Evolutionary conservation across 2,888 invertebrate species (phyloP), one percentile per base, ranked within the genome.

Genomic region (Heteropelma amictum): DNA sequence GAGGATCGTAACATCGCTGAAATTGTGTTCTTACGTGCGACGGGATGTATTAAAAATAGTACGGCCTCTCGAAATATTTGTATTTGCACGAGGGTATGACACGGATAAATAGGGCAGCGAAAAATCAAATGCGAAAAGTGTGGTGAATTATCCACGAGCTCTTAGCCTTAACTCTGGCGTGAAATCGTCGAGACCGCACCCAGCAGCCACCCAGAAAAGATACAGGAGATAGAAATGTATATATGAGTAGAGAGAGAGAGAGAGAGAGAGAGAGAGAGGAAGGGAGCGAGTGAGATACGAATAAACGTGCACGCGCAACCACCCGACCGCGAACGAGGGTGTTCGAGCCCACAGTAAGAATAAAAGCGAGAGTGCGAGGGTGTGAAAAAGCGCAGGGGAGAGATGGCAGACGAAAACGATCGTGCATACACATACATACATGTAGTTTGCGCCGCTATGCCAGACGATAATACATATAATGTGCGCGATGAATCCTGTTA

Each of bases 131-230:
- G 63, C 54, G 56, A 56, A 40, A 60, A 47, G 71, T 30, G n/a
- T n/a, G 68, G 51, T 78, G 80, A 83, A 87, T 87, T 86, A 87
- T 87, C 83, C 80, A 84, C 81, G 82, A 83, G 82, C 87, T 86
- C 86, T 87, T 86, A 87, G 79, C 76, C 76, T 69, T 81, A 82
- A 77, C 80, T 85, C 83, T 83, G 81, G 81, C 85, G 84, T 87
- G 84, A 88, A 88, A 88, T 88, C 84, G 82, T 77, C 80, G 78
- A 74, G 85, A 85, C 86, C 84, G 84, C 86, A 85, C 85, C 85
- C 83, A 84, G 69, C 23, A 65, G 65, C 38, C 26, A 28, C 67
- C 64, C 65, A 68, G 67, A 71, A 76, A 28, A 47, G 21, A 21
- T 21, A 38, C 7, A 23, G 54, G 12, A n/a, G n/a, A n/a, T n/a